A percentile compares a stretch with the other conserved stretches of the same genome.
Evolutionary conservation across 2,797 vertebrate species (phyloP).

Genomic region (Aeoliscus strigatus): DNA sequence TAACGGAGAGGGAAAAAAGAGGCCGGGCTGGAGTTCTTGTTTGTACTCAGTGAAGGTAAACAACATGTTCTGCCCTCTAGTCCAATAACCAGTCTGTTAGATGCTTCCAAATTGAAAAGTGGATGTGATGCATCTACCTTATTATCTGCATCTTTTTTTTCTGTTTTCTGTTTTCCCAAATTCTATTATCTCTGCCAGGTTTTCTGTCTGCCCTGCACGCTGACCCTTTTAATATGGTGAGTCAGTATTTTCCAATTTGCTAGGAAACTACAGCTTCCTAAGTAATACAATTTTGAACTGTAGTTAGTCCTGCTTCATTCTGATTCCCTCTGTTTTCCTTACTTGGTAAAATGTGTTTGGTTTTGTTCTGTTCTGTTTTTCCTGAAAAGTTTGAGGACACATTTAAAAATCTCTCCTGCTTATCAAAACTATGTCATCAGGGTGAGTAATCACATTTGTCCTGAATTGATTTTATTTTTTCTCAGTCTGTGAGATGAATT

Average conservation of each 20-base stretch:
- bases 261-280: neutral
- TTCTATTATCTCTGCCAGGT: slow-evolving; percentile 10
- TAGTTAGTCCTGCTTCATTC: neutral
- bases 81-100: slow-evolving; percentile 34
- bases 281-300: slow-evolving; percentile 1
- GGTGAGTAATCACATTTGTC: slow-evolving; percentile 1
- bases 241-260: neutral
- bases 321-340: no score
- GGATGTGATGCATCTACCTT: slow-evolving; percentile 25
- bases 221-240: neutral
- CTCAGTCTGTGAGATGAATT: neutral
- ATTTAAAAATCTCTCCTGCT: no score
- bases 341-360: no score
- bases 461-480: neutral
- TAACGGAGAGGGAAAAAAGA: slow-evolving; percentile 10
- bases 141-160: slow-evolving; percentile 18
- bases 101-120: slow-evolving; percentile 34
- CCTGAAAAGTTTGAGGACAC: no score
- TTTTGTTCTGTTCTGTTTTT: no score
- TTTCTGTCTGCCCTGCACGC: no score
- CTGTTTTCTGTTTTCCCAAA: slow-evolving; percentile 10
- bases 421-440: neutral
- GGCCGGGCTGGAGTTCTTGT: slow-evolving; percentile 6
- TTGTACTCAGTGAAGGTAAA: slow-evolving; percentile 15
- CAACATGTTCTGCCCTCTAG: slow-evolving; percentile 41